Evolutionary conservation across 1,140 invertebrate species (phyloP), one percentile per base, ranked within the genome.

Genomic region (Anagrus nilaparvatae): DNA sequence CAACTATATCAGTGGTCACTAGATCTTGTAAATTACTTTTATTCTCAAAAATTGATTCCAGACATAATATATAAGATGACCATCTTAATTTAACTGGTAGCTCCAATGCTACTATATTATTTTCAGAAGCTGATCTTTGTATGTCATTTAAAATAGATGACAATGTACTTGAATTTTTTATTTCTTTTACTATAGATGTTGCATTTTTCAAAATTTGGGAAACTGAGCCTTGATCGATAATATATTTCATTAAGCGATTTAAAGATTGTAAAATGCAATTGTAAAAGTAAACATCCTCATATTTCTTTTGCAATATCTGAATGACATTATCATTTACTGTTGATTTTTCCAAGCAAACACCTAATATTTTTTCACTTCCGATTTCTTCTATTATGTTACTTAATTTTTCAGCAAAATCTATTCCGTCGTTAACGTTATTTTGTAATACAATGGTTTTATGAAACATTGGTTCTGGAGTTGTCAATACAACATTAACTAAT

Each of bases 381-480:
- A 53, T 34, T 44, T 51, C 48, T 28, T 57, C 53, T 28, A 57
- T 54, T 7, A 56, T 42, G 30, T 47, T 42, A 42, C 40, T 42
- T 25, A 58, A 52, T 17, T 51, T 33, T 12, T 52, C 36, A 21
- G 52, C 37, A 5, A 57, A 39, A 25, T 52, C 50, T 7, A 51
- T 32, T 16, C 35, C 53, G 49, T 48, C 52, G 32, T 60, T 52
- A 12, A 42, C 34, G 42, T 53, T 47, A n/a, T 18, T 40, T 39
- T 40, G 49, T 18, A 48, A 48, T 20, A 40, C 33, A 27, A 54
- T 43, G n/a, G 51, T 50, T 21, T 54, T 48, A 19, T 51, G 49
- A 40, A 57, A 49, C n/a, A 58, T 46, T 44, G 54, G 58, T 42
- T 54, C 49, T 36, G 56, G 56, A 24, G 50, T 57, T 19, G 28